A percentile compares a stretch with the other conserved stretches of the same genome.
Evolutionary conservation across 2,888 invertebrate genomes (phyloP).

Genomic region (Mythimna lalbum): DNA sequence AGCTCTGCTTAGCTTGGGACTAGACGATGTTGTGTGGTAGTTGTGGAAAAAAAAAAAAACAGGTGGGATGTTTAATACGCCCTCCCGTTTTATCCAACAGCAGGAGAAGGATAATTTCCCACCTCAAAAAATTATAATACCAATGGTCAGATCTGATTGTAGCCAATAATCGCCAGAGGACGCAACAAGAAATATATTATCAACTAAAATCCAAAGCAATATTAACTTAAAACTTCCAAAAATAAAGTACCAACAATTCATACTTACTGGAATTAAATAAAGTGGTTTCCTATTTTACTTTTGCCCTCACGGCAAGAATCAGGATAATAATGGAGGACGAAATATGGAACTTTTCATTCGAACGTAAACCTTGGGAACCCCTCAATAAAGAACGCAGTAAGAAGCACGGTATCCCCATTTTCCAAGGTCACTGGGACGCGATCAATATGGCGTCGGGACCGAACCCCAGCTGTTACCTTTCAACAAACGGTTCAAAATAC

Average conservation of each 20-base stretch:
- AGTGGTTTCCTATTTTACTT: conserved; percentile 13
- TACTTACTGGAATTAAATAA: conserved; percentile 26
- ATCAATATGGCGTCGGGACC: conserved; percentile 56
- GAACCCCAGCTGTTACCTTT: conserved; percentile 46
- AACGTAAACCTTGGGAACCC: conserved; percentile 11
- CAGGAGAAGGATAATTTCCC: too few species aligned
- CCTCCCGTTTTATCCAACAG: too few species aligned
- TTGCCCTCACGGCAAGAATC: neutral
- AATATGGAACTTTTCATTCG: conserved; percentile 39
- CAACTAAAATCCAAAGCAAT: conserved; percentile 19
- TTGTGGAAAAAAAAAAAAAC: too few species aligned
- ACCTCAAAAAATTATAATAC: too few species aligned
- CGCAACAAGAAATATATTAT: conserved; percentile 2
- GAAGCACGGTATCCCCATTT: conserved; percentile 33
- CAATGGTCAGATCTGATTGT: neutral
- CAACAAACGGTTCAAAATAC: conserved; percentile 17
- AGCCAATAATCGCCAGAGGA: neutral
- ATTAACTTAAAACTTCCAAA: conserved; percentile 17
- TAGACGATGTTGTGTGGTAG: too few species aligned
- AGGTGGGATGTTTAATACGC: too few species aligned
- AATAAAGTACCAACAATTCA: conserved; percentile 25
- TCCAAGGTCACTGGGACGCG: conserved; percentile 58
- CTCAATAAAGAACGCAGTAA: conserved; percentile 12
- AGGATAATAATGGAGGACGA: neutral
- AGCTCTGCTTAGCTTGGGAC: too few species aligned